Base-by-base conservation (phyloP, 2,113 vertebrate species). In the Morone saxatilis region DNA sequence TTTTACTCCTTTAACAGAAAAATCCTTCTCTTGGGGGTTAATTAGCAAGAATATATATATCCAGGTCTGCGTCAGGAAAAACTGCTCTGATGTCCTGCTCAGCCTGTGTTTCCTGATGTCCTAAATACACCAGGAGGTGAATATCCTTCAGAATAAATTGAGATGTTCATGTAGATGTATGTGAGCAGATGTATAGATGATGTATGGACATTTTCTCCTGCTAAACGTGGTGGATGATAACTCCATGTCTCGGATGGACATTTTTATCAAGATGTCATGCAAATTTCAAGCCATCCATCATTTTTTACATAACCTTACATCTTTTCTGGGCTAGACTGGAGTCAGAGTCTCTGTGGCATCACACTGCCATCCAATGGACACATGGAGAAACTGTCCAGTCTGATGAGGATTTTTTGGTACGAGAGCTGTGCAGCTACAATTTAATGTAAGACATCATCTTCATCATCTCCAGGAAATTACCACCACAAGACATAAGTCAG, bases 271-370 rank as follows among this genome's bases (percentile, higher is more conserved):
- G 79, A 86, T 91, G 87, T 81, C 89, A 89, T 89, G 88, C 81
- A 93, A 74, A 90, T 94, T 89, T 91, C 76, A 79, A 91, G 70
- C 86, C 84, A 91, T 92, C 92, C 86, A 92, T 92, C 91, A 88
- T 80, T 88, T 41, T 65, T 91, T 89, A 93, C 85, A 86, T 91
- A 93, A 92, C 80, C 81, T 57, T 48, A 50, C 25, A 63, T 78
- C n/a, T 78, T 48, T 41, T 60, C 75, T 41, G 38, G 14, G 59
- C 68, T 13, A 20, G 78, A 50, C 22, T 83, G 20, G 20, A 81
- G 22, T 6, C 63, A n/a, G 47, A 53, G 51, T 40, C 83, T 71
- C 11, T 41, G 84, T 81, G 77, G 86, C 66, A 81, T 72, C 81
- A 92, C 85, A 91, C 84, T 88, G 92, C 91, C 93, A 85, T 83